These are phyloP conservation scores for Leptopilina clavipes DNA, from an alignment of 1,140 invertebrate genomes.

Conservation along the genomic window DNA sequence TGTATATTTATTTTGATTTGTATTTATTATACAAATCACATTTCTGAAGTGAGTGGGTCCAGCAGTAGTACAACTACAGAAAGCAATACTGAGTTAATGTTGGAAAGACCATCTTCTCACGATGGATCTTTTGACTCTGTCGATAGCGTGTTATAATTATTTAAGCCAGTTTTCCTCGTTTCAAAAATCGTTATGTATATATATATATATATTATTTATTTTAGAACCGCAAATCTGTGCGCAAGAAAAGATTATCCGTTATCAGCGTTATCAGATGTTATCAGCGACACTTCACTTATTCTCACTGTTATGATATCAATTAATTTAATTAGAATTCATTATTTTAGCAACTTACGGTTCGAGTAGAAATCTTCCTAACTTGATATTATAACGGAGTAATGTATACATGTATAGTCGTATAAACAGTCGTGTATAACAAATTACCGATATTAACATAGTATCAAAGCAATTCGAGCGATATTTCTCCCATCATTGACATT, in stretches of 20 bases:
- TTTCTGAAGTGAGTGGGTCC: too few relatives aligned
- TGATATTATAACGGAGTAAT: slow-evolving; percentile 54
- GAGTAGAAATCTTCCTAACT: slow-evolving; percentile 64
- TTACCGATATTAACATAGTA: slow-evolving; percentile 47
- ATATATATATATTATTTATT: too few relatives aligned
- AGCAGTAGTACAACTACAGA: too few relatives aligned
- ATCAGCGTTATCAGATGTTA: slow-evolving; percentile 45
- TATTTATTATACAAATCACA: too few relatives aligned
- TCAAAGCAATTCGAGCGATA: slow-evolving; percentile 63
- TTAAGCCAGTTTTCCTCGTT: too few relatives aligned
- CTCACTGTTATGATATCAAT: slow-evolving; percentile 54
- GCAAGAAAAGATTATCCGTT: slow-evolving; percentile 42
- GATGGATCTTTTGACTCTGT: too few relatives aligned
- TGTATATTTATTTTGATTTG: too few relatives aligned
- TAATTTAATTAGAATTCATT: slow-evolving; percentile 68
- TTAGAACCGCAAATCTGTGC: slow-evolving; percentile 64
- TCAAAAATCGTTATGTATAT: too few relatives aligned
- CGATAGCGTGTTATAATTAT: too few relatives aligned
- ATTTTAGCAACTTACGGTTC: slow-evolving; percentile 73
- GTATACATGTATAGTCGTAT: too few relatives aligned
- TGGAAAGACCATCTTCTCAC: too few relatives aligned
- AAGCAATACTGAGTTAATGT: too few relatives aligned
- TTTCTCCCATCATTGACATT: slow-evolving; percentile 54
- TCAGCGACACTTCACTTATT: slow-evolving; percentile 46
- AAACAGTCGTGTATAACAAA: slow-evolving; percentile 40